Evolutionary conservation across 2,113 vertebrate species (phyloP).

Genomic region (Xiphophorus hellerii): DNA sequence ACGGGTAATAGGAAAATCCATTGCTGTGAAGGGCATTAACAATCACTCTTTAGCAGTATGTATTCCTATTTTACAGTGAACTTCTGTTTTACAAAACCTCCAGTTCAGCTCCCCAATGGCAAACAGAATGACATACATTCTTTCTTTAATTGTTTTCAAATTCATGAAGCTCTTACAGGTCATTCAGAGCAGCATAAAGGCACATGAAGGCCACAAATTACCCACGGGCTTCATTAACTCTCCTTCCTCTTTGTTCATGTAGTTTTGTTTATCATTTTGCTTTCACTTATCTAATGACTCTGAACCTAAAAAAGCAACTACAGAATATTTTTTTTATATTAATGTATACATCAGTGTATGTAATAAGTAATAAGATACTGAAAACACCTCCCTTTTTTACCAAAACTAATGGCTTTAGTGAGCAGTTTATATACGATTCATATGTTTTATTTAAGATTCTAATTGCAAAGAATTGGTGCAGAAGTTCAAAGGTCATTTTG

Average conservation of each 20-base stretch:
- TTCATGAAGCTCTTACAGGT: not conserved
- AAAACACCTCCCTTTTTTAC: not conserved
- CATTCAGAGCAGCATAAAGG: not conserved
- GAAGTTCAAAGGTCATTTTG: not conserved
- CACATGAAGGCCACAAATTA: not conserved
- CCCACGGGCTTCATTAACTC: not conserved
- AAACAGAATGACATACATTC: not conserved
- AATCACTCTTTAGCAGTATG: not conserved
- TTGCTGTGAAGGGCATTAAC: not conserved
- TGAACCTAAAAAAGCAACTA: not conserved
- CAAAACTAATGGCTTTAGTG: no score
- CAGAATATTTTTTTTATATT: not conserved
- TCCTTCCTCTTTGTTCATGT: not conserved
- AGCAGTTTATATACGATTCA: not conserved
- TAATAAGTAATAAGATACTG: not conserved
- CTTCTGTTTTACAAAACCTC: not conserved
- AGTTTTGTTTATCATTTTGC: not conserved
- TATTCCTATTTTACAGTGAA: not conserved
- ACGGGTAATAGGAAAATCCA: not conserved
- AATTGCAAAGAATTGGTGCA: not conserved
- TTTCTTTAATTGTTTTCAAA: not conserved
- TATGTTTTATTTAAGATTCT: not conserved
- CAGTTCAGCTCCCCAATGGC: not conserved
- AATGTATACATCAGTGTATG: not conserved
- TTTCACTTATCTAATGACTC: not conserved